phyloP scores from a whole-genome alignment of 2,888 invertebrate species.

The Drosophila tripunctata region DNA sequence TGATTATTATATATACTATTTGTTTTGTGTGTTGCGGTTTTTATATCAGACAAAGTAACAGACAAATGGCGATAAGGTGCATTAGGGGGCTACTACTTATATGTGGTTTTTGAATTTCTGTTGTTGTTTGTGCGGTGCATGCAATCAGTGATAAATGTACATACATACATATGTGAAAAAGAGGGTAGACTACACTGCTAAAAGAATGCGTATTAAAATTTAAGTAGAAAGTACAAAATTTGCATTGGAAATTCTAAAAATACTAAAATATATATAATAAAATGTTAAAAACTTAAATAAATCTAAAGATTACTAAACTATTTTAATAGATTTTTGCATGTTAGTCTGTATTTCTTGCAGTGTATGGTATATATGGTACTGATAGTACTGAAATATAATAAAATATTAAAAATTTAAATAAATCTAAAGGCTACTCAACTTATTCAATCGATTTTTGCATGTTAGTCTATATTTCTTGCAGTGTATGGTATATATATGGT shows the following conservation, averaged over 20 bases:
- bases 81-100: slow-evolving; percentile 37
- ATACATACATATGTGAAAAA: neutral
- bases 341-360: too few species aligned
- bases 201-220: too few species aligned
- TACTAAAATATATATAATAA: neutral
- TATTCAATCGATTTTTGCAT: too few species aligned
- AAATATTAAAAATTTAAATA: too few species aligned
- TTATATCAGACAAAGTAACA: slow-evolving; percentile 40
- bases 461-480: too few species aligned
- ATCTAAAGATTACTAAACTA: too few species aligned
- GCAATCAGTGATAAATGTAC: slow-evolving; percentile 27
- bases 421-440: too few species aligned
- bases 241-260: too few species aligned
- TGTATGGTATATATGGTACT: neutral
- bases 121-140: neutral
- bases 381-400: neutral
- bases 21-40: slow-evolving; percentile 7
- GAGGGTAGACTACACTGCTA: neutral
- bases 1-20: neutral
- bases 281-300: too few species aligned
- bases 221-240: too few species aligned
- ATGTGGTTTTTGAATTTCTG: neutral
- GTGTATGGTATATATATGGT: too few species aligned
- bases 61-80: slow-evolving; percentile 42
- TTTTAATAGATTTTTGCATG: too few species aligned